phyloP scores from a whole-genome alignment of 2,888 invertebrate genomes.

The Tineola bisselliella region DNA sequence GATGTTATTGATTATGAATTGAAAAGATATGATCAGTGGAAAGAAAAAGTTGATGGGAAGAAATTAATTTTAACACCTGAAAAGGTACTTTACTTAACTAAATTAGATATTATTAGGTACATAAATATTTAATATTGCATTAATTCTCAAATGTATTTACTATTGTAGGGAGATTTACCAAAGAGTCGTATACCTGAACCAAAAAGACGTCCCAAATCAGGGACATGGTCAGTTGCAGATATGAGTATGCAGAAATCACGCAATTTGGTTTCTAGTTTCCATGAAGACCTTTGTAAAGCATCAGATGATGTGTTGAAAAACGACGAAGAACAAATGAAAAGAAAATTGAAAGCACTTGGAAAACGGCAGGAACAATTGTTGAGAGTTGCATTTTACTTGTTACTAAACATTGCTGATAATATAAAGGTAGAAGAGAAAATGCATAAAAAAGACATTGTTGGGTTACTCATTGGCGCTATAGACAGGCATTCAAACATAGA shows the following conservation, averaged over 20 bases:
- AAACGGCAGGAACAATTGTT: slow-evolving; percentile 94
- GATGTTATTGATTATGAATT: slow-evolving; percentile 96
- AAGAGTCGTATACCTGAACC: slow-evolving; percentile 77
- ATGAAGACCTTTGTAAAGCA: slow-evolving; percentile 70
- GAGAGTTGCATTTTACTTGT: slow-evolving; percentile 89
- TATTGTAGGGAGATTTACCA: slow-evolving; percentile 70
- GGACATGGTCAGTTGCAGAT: slow-evolving; percentile 72
- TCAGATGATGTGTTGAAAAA: slow-evolving; percentile 57
- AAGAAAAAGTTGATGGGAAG: slow-evolving; percentile 69
- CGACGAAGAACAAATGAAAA: slow-evolving; percentile 81
- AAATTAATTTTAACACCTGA: slow-evolving; percentile 53
- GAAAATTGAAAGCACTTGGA: slow-evolving; percentile 82
- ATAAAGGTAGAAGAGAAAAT: slow-evolving; percentile 96
- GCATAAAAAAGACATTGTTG: slow-evolving; percentile 91
- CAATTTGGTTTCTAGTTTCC: slow-evolving; percentile 74
- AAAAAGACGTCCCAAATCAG: slow-evolving; percentile 79
- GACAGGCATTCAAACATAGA: slow-evolving; percentile 89
- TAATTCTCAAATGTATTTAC: too few relatives aligned
- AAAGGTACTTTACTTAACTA: slow-evolving; percentile 31
- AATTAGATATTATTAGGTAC: too few relatives aligned
- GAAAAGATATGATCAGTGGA: slow-evolving; percentile 93
- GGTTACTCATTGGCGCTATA: slow-evolving; percentile 85
- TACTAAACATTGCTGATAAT: slow-evolving; percentile 96
- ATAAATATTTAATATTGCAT: too few relatives aligned
- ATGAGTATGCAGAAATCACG: slow-evolving; percentile 67